Evolutionary conservation across 2,888 invertebrate species (phyloP), one percentile per base, ranked within the genome.

Genomic region (Tryphoninae sp.): DNA sequence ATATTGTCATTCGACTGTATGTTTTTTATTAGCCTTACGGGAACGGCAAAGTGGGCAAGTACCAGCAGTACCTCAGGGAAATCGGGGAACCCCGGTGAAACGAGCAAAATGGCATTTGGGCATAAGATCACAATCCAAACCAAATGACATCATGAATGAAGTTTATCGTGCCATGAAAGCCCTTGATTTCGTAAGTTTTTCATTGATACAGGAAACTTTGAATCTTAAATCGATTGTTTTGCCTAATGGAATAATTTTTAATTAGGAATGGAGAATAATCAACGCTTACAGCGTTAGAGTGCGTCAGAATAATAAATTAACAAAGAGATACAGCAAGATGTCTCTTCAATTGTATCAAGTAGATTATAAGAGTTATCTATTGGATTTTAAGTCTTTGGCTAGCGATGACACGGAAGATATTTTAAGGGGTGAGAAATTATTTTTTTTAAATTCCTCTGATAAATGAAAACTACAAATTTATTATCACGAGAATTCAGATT

Each of bases 101-200:
- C 94, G 98, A 83, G 99, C 99, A 7, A 99, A 99, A 90, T 99
- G 99, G 99, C 99, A 99, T 94, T 93, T 99, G 87, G 99, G 98
- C 76, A 99, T 99, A 88, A 94, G 99, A 75, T 99, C 99, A 4
- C 99, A 99, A 92, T 99, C 99, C 91, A 98, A 98, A 91, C 99
- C 99, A 0, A 98, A 98, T 91, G 99, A 99, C 92, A 99, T 99
- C 74, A 99, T 99, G 99, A 96, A 98, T 92, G 99, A 99, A 93
- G 99, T 99, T 0, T 99, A 98, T 92, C 95, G 99, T 84, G 99
- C 99, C 0, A 99, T 99, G 99, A 99, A 99, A 92, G 96, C 97
- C 1, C 94, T 99, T 8, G 97, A 98, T 93, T 99, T 98, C 93
- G 95, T 95, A 92, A 94, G 94, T 92, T 71, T 61, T n/a, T 58